A percentile compares a stretch with the other conserved stretches of the same genome.
These are phyloP conservation scores for Drosophila lacertosa DNA, from an alignment of 1,140 invertebrate genomes.

Conservation along the genomic window DNA sequence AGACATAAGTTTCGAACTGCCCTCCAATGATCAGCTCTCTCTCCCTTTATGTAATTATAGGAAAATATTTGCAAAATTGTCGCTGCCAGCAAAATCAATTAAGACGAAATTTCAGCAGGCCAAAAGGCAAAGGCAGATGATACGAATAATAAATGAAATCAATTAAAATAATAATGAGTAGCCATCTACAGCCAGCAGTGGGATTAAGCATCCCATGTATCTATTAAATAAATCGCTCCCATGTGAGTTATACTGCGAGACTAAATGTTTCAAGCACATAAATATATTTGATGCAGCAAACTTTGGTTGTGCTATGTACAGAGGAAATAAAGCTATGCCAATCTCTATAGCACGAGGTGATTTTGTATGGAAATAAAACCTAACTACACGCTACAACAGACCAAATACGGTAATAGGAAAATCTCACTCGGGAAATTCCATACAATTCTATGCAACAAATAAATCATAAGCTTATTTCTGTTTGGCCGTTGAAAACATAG, in stretches of 20 bases:
- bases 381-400: no score
- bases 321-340: neutral
- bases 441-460: no score
- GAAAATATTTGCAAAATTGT: slow-evolving; percentile 58
- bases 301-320: neutral
- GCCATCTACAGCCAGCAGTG: slow-evolving; percentile 2
- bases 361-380: no score
- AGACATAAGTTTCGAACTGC: neutral
- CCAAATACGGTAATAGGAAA: no score
- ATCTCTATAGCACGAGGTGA: no score
- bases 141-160: slow-evolving; percentile 44
- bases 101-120: slow-evolving; percentile 29
- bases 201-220: slow-evolving; percentile 3
- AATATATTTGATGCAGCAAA: neutral
- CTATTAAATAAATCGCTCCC: slow-evolving; percentile 2
- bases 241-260: neutral
- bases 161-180: slow-evolving; percentile 32
- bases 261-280: neutral
- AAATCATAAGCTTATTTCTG: no score
- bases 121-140: slow-evolving; percentile 15
- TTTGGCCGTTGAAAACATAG: no score
- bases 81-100: slow-evolving; percentile 47
- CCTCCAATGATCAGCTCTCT: neutral
- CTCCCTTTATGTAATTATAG: slow-evolving; percentile 41
- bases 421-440: no score